phyloP scores from a whole-genome alignment of 1,140 invertebrate genomes.

The Chelonus insularis region DNA sequence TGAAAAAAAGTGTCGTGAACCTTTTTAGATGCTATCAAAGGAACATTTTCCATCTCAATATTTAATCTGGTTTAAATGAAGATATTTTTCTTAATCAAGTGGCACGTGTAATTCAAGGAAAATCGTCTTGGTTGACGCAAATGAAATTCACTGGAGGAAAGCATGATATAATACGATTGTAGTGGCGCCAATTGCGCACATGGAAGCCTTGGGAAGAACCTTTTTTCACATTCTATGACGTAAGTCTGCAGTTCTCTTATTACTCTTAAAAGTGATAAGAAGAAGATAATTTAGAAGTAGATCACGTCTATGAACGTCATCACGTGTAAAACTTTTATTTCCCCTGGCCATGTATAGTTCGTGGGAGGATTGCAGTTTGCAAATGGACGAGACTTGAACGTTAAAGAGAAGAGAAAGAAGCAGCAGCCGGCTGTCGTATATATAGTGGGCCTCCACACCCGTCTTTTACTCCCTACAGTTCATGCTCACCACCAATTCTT shows the following conservation, averaged over 20 bases:
- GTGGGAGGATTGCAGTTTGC: constrained; percentile 3
- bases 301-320: neutral
- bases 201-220: neutral
- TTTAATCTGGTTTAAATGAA: too few species aligned
- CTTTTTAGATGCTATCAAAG: too few species aligned
- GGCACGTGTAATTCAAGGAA: too few species aligned
- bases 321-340: neutral
- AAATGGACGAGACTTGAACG: constrained; percentile 7
- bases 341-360: neutral
- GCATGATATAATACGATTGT: neutral
- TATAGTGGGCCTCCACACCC: constrained; percentile 36
- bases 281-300: neutral
- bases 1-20: too few species aligned
- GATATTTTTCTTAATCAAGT: too few species aligned
- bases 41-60: too few species aligned
- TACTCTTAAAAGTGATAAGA: neutral
- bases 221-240: neutral
- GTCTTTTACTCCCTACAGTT: constrained; percentile 2
- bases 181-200: too few species aligned
- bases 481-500: constrained; percentile 24
- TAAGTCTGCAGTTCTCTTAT: neutral
- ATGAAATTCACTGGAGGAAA: neutral
- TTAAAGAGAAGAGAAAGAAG: constrained; percentile 14
- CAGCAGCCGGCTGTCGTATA: constrained; percentile 39
- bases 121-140: too few species aligned